phyloP scores from a whole-genome alignment of 2,113 vertebrate species.

The Barnardius zonarius region DNA sequence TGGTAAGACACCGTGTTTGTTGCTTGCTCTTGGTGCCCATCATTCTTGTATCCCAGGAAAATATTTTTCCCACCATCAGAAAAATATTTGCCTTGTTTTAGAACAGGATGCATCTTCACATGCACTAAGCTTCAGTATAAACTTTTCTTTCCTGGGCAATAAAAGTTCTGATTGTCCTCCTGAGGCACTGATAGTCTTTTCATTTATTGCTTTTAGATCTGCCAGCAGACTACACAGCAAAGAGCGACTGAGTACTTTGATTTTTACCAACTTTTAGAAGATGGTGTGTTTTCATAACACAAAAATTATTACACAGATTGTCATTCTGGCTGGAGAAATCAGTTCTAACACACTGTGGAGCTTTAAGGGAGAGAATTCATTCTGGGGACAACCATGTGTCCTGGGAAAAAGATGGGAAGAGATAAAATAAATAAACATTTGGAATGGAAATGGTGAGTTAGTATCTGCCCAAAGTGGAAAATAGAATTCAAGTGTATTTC shows the following conservation, averaged over 20 bases:
- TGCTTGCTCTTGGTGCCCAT: neutral
- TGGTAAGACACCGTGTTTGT: neutral
- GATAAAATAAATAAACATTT: constrained; percentile 76
- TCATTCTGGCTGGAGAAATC: constrained; percentile 31
- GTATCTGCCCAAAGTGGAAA: constrained; percentile 69
- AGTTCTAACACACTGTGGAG: constrained; percentile 4
- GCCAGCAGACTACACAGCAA: neutral
- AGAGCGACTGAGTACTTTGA: neutral
- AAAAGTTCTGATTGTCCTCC: neutral
- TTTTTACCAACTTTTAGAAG: constrained; percentile 15
- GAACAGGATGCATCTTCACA: neutral
- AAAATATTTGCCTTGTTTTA: neutral
- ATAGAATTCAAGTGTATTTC: constrained; percentile 59
- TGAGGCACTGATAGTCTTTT: neutral
- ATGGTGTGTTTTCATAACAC: neutral
- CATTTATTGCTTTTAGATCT: neutral
- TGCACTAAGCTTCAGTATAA: neutral
- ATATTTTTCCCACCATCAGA: neutral
- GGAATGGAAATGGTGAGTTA: constrained; percentile 54
- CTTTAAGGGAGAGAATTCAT: constrained; percentile 27
- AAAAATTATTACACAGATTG: constrained; percentile 3
- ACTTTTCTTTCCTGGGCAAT: neutral
- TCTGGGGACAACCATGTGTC: constrained; percentile 11
- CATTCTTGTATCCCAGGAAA: neutral
- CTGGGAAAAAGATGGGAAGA: constrained; percentile 71